Evolutionary conservation across 2,797 vertebrate genomes (phyloP).

Genomic region (Sebastiscus albofasciatus): DNA sequence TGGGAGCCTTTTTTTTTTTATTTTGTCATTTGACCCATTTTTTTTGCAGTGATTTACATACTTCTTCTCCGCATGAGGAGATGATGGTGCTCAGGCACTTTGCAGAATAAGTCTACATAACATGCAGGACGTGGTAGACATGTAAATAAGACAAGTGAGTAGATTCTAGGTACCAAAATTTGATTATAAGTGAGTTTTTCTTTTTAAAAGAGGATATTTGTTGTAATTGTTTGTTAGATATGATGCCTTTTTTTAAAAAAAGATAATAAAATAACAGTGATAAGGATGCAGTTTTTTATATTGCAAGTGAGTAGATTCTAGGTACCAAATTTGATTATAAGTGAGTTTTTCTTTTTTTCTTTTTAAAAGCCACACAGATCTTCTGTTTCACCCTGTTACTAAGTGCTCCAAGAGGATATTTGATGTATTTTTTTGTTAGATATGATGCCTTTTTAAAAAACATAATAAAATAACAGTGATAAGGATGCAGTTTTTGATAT

Average conservation of each 20-base stretch:
- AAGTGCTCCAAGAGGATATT: not conserved
- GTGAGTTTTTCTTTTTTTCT: not conserved
- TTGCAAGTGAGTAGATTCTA: not conserved
- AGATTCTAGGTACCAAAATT: not conserved
- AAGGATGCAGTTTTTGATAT: not conserved
- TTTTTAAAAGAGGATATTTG: not conserved
- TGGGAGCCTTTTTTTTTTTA: constrained; percentile 37
- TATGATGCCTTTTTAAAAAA: not conserved
- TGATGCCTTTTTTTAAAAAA: not conserved
- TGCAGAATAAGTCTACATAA: constrained; percentile 12
- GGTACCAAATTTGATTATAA: not conserved
- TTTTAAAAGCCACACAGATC: not conserved
- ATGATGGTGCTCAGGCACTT: constrained; percentile 33
- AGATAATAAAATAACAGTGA: not conserved
- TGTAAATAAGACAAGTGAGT: not conserved
- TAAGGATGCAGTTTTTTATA: not conserved
- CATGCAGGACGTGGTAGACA: not conserved
- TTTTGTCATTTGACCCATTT: constrained; percentile 62
- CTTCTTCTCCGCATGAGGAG: constrained; percentile 11
- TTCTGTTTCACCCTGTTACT: not conserved
- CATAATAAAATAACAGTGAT: not conserved
- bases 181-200: not conserved
- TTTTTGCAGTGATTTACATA: constrained; percentile 33
- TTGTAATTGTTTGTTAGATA: not conserved
- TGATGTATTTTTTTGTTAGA: not conserved